These are phyloP conservation scores for Lasioglossum malachurum DNA, from an alignment of 2,888 invertebrate genomes.

Conservation along the genomic window DNA sequence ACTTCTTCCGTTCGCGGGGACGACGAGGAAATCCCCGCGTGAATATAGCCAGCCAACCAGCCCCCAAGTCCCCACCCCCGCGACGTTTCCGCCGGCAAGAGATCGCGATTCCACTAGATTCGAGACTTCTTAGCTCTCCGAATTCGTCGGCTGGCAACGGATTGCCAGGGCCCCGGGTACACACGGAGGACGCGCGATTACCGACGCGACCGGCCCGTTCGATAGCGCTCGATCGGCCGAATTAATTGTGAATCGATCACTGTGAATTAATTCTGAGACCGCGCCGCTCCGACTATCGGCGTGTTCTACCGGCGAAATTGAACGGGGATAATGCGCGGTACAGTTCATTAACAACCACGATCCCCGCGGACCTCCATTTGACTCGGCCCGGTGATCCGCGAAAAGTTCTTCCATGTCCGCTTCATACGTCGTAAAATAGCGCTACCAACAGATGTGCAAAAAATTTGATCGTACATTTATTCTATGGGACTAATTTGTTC, in stretches of 20 bases:
- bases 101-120: conserved; percentile 25
- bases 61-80: background rate
- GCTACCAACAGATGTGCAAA: background rate
- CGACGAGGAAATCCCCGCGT: conserved; percentile 39
- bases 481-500: no score
- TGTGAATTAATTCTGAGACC: conserved; percentile 74
- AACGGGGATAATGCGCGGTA: conserved; percentile 13
- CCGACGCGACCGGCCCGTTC: conserved; percentile 22
- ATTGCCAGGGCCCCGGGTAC: conserved; percentile 16
- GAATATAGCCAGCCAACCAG: conserved; percentile 30
- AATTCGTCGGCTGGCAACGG: background rate
- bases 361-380: background rate
- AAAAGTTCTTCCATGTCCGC: background rate
- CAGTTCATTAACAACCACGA: conserved; percentile 9
- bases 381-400: background rate
- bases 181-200: conserved; percentile 29
- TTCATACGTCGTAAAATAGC: background rate
- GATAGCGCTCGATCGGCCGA: conserved; percentile 52
- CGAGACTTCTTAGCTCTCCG: conserved; percentile 39
- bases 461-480: no score
- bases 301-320: conserved; percentile 18
- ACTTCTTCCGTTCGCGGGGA: conserved; percentile 53
- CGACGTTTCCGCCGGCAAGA: conserved; percentile 12
- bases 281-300: conserved; percentile 59
- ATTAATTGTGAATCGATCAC: conserved; percentile 62